Conservation (phyloP, 2,888 invertebrate genomes). For the Hyposoter dolosus region DNA sequence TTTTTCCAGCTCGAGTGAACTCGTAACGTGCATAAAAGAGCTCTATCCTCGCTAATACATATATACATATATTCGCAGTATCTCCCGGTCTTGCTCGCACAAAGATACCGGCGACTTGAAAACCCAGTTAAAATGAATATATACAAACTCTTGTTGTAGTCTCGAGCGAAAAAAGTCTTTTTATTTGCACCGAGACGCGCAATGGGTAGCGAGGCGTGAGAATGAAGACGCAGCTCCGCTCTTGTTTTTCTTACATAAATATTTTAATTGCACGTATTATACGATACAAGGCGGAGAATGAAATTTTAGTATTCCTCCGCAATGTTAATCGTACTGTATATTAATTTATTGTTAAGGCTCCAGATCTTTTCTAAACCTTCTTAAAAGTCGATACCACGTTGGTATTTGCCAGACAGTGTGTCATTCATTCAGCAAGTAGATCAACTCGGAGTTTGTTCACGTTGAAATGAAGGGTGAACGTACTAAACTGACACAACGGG, state of each 20-base stretch:
- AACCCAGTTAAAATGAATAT: conserved; percentile 32
- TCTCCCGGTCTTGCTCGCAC: conserved; percentile 23
- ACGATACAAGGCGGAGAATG: background rate
- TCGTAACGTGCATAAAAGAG: conserved; percentile 68
- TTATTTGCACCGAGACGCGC: conserved; percentile 14
- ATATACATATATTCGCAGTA: conserved; percentile 30
- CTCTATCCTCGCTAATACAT: conserved; percentile 46
- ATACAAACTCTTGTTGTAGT: conserved; percentile 26
- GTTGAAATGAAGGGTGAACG: background rate
- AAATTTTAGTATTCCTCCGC: background rate
- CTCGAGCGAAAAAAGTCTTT: conserved; percentile 27
- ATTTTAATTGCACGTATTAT: conserved; percentile 25
- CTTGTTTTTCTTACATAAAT: conserved; percentile 21
- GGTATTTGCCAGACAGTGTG: too few relatives aligned
- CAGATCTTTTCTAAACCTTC: background rate
- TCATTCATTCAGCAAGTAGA: background rate
- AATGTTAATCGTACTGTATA: background rate
- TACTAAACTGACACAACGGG: conserved; percentile 2
- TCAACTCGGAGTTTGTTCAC: background rate
- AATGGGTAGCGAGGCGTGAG: conserved; percentile 20
- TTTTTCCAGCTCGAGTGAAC: conserved; percentile 57
- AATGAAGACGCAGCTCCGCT: background rate
- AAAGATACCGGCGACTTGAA: conserved; percentile 20
- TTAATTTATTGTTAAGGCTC: background rate
- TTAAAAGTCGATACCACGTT: background rate